Evolutionary conservation across 2,888 invertebrate genomes (phyloP), one percentile per base, ranked within the genome.

Genomic region (Conus canariensis): DNA sequence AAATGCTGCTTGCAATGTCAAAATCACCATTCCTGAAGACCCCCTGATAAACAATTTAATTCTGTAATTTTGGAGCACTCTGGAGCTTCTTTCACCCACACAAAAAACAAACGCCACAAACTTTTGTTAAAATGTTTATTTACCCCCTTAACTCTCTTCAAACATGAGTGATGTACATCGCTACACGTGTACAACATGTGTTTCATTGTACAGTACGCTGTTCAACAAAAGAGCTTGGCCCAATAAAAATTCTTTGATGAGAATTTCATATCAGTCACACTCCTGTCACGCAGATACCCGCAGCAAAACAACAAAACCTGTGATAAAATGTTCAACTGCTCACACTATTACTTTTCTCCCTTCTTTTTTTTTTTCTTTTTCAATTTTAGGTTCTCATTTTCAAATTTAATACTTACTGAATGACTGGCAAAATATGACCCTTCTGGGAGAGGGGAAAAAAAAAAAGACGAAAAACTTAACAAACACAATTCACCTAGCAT

Each of bases 231-330:
- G 19, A 56, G 25, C 19, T 83, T 83, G 82, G 82, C 82, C 82
- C 82, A 83, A 58, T 83, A 56, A 83, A 83, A 56, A 83, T 83
- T 58, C 58, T 58, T 12, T 83, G 22, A 58, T 83, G 82, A 56
- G 25, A 83, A 83, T 19, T 58, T 58, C 7, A n/a, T 58, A 58
- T 10, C 82, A 83, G 58, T 58, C 82, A 83, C 82, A 83, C 82
- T 22, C 82, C 56, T 19, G 58, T 83, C 82, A 83, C 82, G 19
- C 82, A 83, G 25, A 12, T 83, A 25, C 56, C 56, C 82, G 56
- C 58, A 83, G 82, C 22, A 83, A 58, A 56, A 77, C 25, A 8
- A 25, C 25, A 56, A 58, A 45, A 14, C 16, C 82, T 56, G 45
- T 19, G n/a, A 82, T 16, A 56, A 83, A 25, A 14, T 83, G 82